Base-by-base conservation (phyloP, 2,797 vertebrate species). In the Cossypha caffra region DNA sequence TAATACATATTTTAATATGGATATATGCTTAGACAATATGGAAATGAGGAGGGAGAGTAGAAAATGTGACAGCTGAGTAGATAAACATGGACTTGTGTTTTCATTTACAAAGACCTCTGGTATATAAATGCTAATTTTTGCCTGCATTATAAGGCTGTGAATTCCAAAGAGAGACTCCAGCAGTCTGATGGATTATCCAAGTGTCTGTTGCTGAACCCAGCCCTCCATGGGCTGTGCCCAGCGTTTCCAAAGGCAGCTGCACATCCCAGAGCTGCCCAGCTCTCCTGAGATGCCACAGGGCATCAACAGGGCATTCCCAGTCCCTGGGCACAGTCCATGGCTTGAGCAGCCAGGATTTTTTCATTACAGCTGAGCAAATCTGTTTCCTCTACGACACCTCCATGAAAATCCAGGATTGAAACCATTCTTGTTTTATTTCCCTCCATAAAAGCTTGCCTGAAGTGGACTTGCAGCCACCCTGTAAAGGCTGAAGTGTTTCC, bases 61-160 rank as follows among this genome's bases (percentile, higher is more conserved):
- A n/a, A 90, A 95, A 90, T 87, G 88, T 76, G 71, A 84, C 63
- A 81, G 86, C 42, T 88, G 73, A 93, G 68, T 51, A 88, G 94
- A 94, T 88, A 93, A 96, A 92, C 55, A 79, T 0, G 71, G 83
- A 71, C 66, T 57, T 79, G 19, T 75, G 58, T 82, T 96, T 94
- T 88, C 40, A 71, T 90, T 96, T 90, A 76, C 63, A 51, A 78
- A 93, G 83, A 88, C 47, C 73, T 90, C 51, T 43, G 38, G 69
- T 86, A 80, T 33, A 76, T 25, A 93, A 93, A 88, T 68, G 82
- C 50, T 88, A 86, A 91, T 88, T 91, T 76, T 68, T 83, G 78
- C 50, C 61, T 74, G 25, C 61, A 11, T 68, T 54, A 10, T 51
- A 31, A 86, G 54, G 48, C 54, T 78, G 85, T 69, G 91, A 81